A percentile compares a stretch with the other conserved stretches of the same genome.
These are phyloP conservation scores for Pseudococcus jackbeardsleyi DNA, from an alignment of 2,888 invertebrate genomes.

Conservation along the genomic window DNA sequence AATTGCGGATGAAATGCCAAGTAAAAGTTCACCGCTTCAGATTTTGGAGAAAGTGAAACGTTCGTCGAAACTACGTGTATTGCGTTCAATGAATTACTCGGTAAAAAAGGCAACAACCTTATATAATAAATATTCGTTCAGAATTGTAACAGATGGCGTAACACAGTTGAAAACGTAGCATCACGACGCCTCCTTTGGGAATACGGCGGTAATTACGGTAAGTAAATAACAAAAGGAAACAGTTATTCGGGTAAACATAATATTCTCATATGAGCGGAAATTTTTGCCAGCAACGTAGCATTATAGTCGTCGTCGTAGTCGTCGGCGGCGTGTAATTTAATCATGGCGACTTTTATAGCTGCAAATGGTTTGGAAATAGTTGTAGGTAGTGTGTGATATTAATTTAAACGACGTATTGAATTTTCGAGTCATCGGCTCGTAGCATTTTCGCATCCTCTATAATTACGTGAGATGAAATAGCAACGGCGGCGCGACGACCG, in stretches of 20 bases:
- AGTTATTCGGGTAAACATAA: conserved; percentile 43
- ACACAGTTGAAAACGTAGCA: conserved; percentile 28
- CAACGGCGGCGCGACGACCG: neutral
- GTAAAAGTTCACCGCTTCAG: no score
- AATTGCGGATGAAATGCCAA: no score
- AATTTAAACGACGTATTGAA: conserved; percentile 44
- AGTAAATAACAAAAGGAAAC: conserved; percentile 51
- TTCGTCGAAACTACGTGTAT: no score
- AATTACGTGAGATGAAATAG: conserved; percentile 31
- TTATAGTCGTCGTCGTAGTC: neutral
- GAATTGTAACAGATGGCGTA: conserved; percentile 21
- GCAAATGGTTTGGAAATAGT: neutral
- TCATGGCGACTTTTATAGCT: conserved; percentile 21
- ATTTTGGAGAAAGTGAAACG: no score
- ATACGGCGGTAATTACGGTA: conserved; percentile 29
- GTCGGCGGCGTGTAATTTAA: neutral
- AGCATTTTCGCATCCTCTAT: conserved; percentile 25
- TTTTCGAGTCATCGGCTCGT: conserved; percentile 34
- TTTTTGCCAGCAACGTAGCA: neutral
- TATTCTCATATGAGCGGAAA: conserved; percentile 36
- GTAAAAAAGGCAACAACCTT: neutral
- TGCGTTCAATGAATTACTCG: neutral
- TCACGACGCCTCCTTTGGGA: conserved; percentile 47
- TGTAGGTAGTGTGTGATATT: neutral
- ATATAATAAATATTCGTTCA: conserved; percentile 37